Base-by-base conservation (phyloP, 2,888 invertebrate species). In the Oithona nana region DNA sequence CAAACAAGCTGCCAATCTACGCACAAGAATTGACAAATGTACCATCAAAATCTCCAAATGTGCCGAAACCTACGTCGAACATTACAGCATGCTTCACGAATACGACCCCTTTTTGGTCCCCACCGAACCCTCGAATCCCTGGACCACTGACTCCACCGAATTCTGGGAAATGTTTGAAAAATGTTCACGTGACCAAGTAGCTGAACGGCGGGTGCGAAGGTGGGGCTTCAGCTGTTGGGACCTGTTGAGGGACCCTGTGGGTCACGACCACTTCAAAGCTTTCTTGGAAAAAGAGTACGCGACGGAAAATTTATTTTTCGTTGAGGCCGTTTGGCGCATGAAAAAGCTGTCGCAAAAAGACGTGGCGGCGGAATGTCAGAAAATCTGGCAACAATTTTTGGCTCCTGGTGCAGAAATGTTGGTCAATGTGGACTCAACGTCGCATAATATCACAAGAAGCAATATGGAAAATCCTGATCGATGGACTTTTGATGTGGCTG, bases 141-240 rank as follows among this genome's bases (percentile, higher is more conserved):
- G 98, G 98, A 81, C 90, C 69, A 83, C 86, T 30, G 97, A 98
- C 71, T 92, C 84, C 73, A 83, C 86, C 1, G 97, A 98, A 71
- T 83, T 90, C 73, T 98, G 98, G 98, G 95, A 97, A 69, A 87
- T 86, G 73, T 39, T 59, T 29, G 97, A 98, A 74, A 90, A 84
- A 74, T 82, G 49, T 64, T 69, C 49, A 74, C 88, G 88, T 69
- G 90, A 88, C 76, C 94, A 95, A 74, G 83, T 98, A 70, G 88
- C 95, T 58, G 80, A 86, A 16, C 82, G 95, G 29, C 81, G 93
- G 64, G 93, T 98, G 0, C 88, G 93, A 68, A 82, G 93, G 69
- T 99, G 98, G 98, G 90, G 88, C 20, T 97, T 98, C 75, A 87
- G 89, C 69, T 81, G 98, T 63, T 86, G 93, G 66, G 98, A 98